phyloP scores from a whole-genome alignment of 1,140 invertebrate genomes.

The Brachystomella parvula region DNA sequence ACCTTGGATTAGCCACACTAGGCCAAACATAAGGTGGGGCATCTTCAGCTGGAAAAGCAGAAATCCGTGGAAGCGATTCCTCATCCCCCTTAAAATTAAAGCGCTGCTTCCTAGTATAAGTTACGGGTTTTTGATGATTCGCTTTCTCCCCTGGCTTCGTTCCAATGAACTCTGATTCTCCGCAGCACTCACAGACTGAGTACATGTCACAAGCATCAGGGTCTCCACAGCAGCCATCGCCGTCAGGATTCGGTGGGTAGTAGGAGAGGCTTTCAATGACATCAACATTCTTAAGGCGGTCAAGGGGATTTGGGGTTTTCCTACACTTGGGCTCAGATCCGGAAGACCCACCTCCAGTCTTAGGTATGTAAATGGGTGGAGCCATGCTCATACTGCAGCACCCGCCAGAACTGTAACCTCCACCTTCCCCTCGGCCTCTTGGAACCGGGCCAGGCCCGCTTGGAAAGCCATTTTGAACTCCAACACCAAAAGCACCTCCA shows the following conservation, averaged over 20 bases:
- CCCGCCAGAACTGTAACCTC: too few species aligned
- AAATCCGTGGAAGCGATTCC: background rate
- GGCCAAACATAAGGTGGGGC: background rate
- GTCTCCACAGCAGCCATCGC: background rate
- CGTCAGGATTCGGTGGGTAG: constrained; percentile 5
- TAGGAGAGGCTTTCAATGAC: constrained; percentile 4
- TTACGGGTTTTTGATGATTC: background rate
- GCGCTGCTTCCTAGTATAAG: background rate
- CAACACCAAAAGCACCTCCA: background rate
- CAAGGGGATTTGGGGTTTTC: background rate
- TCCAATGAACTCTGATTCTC: background rate
- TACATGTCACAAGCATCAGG: background rate
- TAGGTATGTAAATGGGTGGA: too few species aligned
- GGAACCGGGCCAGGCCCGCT: background rate
- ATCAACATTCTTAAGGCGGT: background rate
- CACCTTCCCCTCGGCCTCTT: too few species aligned
- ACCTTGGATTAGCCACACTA: constrained; percentile 7
- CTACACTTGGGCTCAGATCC: background rate
- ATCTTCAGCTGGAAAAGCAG: background rate
- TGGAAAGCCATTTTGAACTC: background rate
- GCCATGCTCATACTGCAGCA: too few species aligned
- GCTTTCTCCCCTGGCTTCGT: background rate
- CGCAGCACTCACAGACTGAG: background rate
- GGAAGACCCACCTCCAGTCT: too few species aligned
- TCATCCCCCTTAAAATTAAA: background rate